phyloP scores from a whole-genome alignment of 2,113 vertebrate species.

The Clarias gariepinus region DNA sequence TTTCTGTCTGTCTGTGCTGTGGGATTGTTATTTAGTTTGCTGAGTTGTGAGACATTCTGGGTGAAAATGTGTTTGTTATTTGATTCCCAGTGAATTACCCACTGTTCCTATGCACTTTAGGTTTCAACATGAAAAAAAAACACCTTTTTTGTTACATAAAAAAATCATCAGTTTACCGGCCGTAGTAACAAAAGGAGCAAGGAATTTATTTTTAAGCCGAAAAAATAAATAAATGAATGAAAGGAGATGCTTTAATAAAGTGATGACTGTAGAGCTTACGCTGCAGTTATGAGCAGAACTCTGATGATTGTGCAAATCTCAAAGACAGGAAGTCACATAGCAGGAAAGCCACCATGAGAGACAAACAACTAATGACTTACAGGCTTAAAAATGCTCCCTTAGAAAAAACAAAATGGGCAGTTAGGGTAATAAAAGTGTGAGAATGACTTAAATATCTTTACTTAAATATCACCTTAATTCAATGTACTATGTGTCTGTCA shows the following conservation, averaged over 20 bases:
- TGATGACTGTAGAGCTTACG: neutral
- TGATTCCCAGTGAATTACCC: neutral
- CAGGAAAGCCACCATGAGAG: conserved; percentile 16
- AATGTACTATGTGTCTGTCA: neutral
- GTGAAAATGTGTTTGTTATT: neutral
- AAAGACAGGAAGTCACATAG: conserved; percentile 29
- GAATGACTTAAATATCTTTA: neutral
- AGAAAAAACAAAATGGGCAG: neutral
- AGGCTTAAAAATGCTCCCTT: conserved; percentile 20
- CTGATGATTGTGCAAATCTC: conserved; percentile 28
- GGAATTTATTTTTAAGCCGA: too few relatives aligned
- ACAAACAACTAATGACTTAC: conserved; percentile 15
- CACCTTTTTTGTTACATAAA: neutral
- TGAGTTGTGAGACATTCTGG: neutral
- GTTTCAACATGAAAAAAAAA: neutral
- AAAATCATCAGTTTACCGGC: neutral
- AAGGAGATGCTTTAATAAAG: neutral
- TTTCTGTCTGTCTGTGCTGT: neutral
- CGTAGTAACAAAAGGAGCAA: neutral
- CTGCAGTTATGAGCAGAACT: conserved; percentile 12
- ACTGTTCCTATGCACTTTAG: neutral
- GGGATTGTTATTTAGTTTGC: neutral
- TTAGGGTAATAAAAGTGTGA: conserved; percentile 5
- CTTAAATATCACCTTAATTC: neutral
- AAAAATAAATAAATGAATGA: neutral